Conservation (phyloP, 2,797 vertebrate species). For the Acomys russatus region DNA sequence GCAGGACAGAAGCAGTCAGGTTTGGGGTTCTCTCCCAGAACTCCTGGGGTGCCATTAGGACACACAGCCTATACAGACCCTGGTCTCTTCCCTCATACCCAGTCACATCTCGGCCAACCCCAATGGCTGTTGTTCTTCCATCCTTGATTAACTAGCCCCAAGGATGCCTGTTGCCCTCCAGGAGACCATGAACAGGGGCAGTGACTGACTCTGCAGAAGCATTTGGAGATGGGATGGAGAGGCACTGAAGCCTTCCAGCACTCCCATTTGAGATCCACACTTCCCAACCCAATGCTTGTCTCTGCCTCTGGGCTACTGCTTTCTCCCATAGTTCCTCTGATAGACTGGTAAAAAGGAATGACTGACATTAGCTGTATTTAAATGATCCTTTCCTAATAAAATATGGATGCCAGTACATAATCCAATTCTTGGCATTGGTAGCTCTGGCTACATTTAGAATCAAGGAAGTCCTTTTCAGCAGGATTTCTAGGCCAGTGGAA, state of each 20-base stretch:
- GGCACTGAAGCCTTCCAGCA: not conserved
- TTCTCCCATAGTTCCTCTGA: not conserved
- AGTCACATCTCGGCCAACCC: too few relatives aligned
- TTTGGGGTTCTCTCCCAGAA: slow-evolving; percentile 50
- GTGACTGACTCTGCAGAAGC: not conserved
- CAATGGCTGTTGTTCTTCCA: not conserved
- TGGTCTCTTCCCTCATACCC: not conserved
- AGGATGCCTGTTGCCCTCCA: not conserved
- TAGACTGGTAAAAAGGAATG: slow-evolving; percentile 35
- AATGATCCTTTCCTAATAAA: slow-evolving; percentile 76
- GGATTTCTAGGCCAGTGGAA: slow-evolving; percentile 53
- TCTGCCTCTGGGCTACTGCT: not conserved
- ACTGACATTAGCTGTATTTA: slow-evolving; percentile 74
- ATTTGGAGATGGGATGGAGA: not conserved
- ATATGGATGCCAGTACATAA: slow-evolving; percentile 67
- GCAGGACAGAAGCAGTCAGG: slow-evolving; percentile 34
- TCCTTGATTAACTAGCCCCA: not conserved
- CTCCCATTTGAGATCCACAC: not conserved
- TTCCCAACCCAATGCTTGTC: not conserved
- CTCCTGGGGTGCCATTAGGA: not conserved
- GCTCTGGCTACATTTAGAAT: slow-evolving; percentile 73
- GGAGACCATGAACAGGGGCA: not conserved
- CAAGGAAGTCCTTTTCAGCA: slow-evolving; percentile 40
- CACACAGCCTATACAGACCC: not conserved
- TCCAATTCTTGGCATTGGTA: slow-evolving; percentile 71